Percentiles rank a stretch among this genome's conserved stretches.
Evolutionary conservation across 2,113 vertebrate species (phyloP).

Genomic region (Sclerurus mexicanus): DNA sequence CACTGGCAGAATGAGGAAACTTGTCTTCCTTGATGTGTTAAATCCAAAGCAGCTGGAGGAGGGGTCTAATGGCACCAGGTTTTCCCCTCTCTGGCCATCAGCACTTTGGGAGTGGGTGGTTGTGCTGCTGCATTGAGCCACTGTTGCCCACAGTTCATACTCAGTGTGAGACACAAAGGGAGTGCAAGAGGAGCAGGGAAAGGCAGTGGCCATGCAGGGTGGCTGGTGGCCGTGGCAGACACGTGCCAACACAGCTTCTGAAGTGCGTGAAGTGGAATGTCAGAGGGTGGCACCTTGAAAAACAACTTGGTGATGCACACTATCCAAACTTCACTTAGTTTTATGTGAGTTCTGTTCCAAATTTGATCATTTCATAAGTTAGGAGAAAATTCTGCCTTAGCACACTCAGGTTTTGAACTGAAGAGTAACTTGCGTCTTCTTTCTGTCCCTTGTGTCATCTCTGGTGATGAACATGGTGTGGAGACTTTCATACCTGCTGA

Average conservation of each 20-base stretch:
- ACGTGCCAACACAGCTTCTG: background rate
- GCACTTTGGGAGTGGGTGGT: background rate
- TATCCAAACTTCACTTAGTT: rapidly evolving
- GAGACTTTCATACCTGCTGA: background rate
- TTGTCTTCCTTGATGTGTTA: background rate
- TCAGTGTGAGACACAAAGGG: background rate
- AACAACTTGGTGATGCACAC: background rate
- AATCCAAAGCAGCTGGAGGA: background rate
- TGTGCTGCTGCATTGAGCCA: background rate
- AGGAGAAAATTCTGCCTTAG: background rate
- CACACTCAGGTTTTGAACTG: rapidly evolving
- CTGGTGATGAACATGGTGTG: background rate
- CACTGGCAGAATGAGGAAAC: background rate
- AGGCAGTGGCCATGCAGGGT: background rate
- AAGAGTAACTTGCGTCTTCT: background rate
- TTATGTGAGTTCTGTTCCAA: background rate
- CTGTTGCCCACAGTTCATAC: rapidly evolving
- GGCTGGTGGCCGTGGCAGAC: background rate
- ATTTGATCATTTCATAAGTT: background rate
- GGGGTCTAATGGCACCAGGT: too few relatives aligned
- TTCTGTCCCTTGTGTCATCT: background rate
- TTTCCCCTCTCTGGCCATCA: background rate
- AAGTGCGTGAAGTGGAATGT: background rate
- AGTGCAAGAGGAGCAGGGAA: background rate
- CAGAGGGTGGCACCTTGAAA: background rate